Evolutionary conservation across 2,797 vertebrate genomes (phyloP).

Genomic region (Periparus ater): DNA sequence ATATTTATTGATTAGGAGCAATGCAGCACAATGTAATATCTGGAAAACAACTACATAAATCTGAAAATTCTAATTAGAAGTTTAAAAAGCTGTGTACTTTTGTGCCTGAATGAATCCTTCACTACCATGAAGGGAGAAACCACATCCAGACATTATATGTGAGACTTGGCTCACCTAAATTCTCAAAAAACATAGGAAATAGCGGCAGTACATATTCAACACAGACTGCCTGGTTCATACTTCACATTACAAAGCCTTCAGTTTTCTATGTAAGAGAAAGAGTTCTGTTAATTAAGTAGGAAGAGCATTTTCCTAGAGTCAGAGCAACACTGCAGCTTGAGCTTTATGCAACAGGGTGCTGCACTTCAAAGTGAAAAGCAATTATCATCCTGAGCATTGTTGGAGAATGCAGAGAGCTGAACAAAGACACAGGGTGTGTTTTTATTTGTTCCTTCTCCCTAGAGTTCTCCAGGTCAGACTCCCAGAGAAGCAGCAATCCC

Average conservation of each 20-base stretch:
- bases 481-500: not conserved
- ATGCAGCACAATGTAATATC: not conserved
- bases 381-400: not conserved
- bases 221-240: not conserved
- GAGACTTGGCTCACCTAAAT: not conserved
- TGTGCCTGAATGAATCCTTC: not conserved
- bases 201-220: not conserved
- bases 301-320: not conserved
- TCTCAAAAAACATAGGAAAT: not conserved
- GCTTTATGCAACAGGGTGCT: not conserved
- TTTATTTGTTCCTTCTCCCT: slow-evolving; percentile 10
- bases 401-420: not conserved
- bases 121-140: not conserved
- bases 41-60: not conserved
- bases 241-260: not conserved
- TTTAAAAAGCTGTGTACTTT: not conserved
- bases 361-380: not conserved
- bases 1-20: not conserved
- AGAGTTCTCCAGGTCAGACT: not conserved
- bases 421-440: not conserved
- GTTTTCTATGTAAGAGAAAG: not conserved
- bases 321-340: not conserved
- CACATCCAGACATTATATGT: fast-evolving
- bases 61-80: not conserved
- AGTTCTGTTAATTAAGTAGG: not conserved